Evolutionary conservation across 2,888 invertebrate species (phyloP).

Genomic region (Drosophila buzzatii): DNA sequence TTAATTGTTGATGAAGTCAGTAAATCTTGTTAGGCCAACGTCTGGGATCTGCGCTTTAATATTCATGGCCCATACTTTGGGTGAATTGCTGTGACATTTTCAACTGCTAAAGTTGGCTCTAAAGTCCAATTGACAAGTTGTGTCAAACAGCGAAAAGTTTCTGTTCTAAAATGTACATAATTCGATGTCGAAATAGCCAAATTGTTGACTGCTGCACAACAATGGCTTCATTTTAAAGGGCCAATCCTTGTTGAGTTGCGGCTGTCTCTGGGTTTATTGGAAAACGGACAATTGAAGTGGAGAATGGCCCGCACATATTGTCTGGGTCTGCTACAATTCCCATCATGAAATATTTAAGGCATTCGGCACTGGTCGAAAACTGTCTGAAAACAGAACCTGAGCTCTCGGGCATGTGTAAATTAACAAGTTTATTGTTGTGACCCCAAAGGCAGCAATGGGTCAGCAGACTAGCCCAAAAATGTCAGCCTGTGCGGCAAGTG

Average conservation of each 20-base stretch:
- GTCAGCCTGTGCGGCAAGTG: conserved; percentile 18
- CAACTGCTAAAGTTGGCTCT: conserved; percentile 18
- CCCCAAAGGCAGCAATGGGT: conserved; percentile 53
- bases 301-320: conserved; percentile 9
- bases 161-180: conserved; percentile 67
- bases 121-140: conserved; percentile 51
- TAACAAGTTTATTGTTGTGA: conserved; percentile 67
- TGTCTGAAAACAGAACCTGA: conserved; percentile 19
- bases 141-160: conserved; percentile 54
- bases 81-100: conserved; percentile 22
- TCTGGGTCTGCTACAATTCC: conserved; percentile 55
- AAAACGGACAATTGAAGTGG: conserved; percentile 6
- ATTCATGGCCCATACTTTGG: conserved; percentile 15
- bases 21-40: not conserved
- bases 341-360: conserved; percentile 75
- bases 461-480: conserved; percentile 30
- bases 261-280: conserved; percentile 17
- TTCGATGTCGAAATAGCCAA: conserved; percentile 63
- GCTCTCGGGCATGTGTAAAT: conserved; percentile 64
- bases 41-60: not conserved
- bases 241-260: conserved; percentile 23
- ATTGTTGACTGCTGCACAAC: conserved; percentile 39
- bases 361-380: conserved; percentile 8
- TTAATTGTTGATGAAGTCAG: conserved; percentile 1
- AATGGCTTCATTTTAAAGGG: conserved; percentile 36